phyloP scores from a whole-genome alignment of 2,797 vertebrate species.

The Champsocephalus esox region DNA sequence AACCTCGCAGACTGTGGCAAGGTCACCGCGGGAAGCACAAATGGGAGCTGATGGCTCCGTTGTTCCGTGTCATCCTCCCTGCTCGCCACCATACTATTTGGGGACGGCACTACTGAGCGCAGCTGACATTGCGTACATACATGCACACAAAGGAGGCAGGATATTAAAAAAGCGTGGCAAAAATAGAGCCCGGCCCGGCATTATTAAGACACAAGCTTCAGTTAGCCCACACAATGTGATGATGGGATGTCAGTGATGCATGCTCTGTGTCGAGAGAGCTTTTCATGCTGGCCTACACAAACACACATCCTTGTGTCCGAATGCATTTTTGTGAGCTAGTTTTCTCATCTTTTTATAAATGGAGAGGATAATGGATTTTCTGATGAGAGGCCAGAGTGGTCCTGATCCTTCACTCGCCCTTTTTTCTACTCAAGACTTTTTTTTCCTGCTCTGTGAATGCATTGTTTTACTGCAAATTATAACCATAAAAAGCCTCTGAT shows the following conservation, averaged over 20 bases:
- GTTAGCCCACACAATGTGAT: conserved; percentile 80
- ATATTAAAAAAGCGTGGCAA: conserved; percentile 38
- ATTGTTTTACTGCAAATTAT: conserved; percentile 99
- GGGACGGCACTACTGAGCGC: conserved; percentile 73
- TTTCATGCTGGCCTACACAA: conserved; percentile 53
- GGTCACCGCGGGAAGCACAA: conserved; percentile 79
- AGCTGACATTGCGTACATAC: conserved; percentile 73
- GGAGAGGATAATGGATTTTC: conserved; percentile 61
- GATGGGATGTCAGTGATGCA: conserved; percentile 69
- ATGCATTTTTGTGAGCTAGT: conserved; percentile 39
- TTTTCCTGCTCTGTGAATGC: conserved; percentile 90
- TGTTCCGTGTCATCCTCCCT: conserved; percentile 79
- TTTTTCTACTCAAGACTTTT: conserved; percentile 67
- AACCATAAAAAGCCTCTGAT: conserved; percentile 96
- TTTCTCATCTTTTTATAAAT: conserved; percentile 35
- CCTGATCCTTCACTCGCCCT: conserved; percentile 71
- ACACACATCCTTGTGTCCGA: conserved; percentile 41
- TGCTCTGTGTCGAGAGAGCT: conserved; percentile 60
- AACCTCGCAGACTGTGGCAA: conserved; percentile 76
- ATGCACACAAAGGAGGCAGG: conserved; percentile 72
- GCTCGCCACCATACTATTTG: conserved; percentile 66
- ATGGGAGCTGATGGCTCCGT: conserved; percentile 82
- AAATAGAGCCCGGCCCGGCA: conserved; percentile 64
- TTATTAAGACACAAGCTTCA: conserved; percentile 84
- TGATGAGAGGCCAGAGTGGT: conserved; percentile 74